A percentile compares a stretch with the other conserved stretches of the same genome.
These are phyloP conservation scores for Nemoura dubitans DNA, from an alignment of 2,888 invertebrate genomes.

Conservation along the genomic window DNA sequence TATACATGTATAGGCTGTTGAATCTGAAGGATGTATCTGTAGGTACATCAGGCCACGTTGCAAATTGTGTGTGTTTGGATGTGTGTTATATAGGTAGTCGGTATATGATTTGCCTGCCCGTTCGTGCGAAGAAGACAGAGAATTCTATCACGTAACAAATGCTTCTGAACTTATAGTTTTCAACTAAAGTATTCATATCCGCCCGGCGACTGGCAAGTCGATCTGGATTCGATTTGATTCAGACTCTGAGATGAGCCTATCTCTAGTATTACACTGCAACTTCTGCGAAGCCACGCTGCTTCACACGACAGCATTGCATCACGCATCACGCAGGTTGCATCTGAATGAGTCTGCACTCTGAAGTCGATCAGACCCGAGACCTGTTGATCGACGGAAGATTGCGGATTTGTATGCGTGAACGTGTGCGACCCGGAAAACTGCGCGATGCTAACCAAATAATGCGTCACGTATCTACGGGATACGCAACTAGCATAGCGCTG, in stretches of 20 bases:
- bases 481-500: too few relatives aligned
- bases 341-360: neutral
- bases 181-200: slow-evolving; percentile 31
- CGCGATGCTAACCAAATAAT: neutral
- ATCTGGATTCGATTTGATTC: slow-evolving; percentile 16
- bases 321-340: neutral
- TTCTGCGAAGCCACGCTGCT: too few relatives aligned
- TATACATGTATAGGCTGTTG: slow-evolving; percentile 27
- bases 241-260: neutral
- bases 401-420: neutral
- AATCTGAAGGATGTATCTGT: neutral
- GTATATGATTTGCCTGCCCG: slow-evolving; percentile 35
- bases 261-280: too few relatives aligned
- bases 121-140: neutral
- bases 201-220: neutral
- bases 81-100: neutral
- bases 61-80: slow-evolving; percentile 23
- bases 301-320: neutral
- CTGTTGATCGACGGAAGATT: neutral
- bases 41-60: slow-evolving; percentile 9
- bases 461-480: neutral
- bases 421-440: neutral
- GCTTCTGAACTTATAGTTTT: slow-evolving; percentile 25
- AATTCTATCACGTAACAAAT: slow-evolving; percentile 25
- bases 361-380: neutral